Base-by-base conservation (phyloP, 2,888 invertebrate genomes). In the Micropterix aruncella region DNA sequence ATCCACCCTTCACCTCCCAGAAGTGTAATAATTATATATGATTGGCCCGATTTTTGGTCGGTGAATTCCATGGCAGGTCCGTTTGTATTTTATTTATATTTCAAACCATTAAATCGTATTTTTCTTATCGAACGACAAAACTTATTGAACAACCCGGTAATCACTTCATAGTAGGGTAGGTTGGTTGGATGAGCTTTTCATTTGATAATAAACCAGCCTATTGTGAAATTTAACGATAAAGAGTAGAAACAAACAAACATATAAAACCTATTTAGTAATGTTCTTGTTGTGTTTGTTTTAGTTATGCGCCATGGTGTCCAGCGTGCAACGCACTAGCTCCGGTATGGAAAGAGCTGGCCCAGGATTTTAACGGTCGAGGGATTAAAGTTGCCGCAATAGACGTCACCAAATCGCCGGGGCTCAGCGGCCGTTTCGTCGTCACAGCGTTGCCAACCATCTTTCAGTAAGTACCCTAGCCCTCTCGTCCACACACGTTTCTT, bases 281-380 rank as follows among this genome's bases (percentile, higher is more conserved):
- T n/a, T n/a, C n/a, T n/a, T 18, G 16, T 5, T 16, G 5, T 14
- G 17, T 9, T 40, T 16, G 38, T 45, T 64, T 14, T 61, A 96
- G 96, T 62, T 94, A 89, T 70, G 97, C 97, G 1, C 96, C 97
- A 1, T 99, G 97, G 97, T 99, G 97, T 60, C 97, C 97, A 1
- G 97, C 97, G 0, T 99, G 97, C 66, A 88, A 87, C 57, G 86
- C 84, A 19, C 74, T 97, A 16, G 79, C 86, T 45, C 80, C 87
- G 2, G 78, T 86, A 15, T 99, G 97, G 97, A 78, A 83, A 53
- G 80, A 86, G 50, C 84, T 95, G 54, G 85, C 92, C 0, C 62
- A 70, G 19, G 78, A 79, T 69, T 79, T 83, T 42, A 68, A 76
- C 43, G 79, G 83, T 52, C 56, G 59, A 0, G 59, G 64, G 1